phyloP scores from a whole-genome alignment of 2,888 invertebrate species.

The Hetaerina titia region DNA sequence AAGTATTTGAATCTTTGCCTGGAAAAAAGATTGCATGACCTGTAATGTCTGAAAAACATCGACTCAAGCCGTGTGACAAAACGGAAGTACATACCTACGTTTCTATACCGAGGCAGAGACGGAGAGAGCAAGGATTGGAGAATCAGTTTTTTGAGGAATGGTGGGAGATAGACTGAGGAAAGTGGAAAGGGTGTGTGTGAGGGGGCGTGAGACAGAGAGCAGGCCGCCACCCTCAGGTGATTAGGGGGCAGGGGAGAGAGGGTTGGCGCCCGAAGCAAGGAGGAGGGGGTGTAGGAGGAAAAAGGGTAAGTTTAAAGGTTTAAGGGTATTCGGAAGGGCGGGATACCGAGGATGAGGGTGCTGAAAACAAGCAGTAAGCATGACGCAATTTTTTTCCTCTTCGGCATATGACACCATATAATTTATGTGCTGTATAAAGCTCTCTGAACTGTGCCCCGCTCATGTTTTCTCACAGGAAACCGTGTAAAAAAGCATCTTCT shows the following conservation, averaged over 20 bases:
- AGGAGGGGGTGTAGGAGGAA: not conserved
- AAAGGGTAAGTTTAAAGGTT: not conserved
- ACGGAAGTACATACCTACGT: not conserved
- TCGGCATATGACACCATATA: not conserved
- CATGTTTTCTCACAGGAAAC: not conserved
- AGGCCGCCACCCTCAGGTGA: not conserved
- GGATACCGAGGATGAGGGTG: not conserved
- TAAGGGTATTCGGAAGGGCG: not conserved
- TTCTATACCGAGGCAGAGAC: not conserved
- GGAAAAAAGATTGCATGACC: too few species aligned
- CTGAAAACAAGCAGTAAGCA: not conserved
- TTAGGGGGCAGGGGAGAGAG: not conserved
- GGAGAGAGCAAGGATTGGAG: not conserved
- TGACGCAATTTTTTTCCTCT: not conserved
- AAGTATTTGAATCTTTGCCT: not conserved
- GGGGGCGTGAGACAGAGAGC: not conserved
- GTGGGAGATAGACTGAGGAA: not conserved
- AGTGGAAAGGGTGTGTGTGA: not conserved
- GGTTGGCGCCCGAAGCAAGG: not conserved
- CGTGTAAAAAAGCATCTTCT: not conserved
- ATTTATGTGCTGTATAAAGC: not conserved
- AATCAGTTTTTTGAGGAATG: not conserved
- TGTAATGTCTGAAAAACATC: too few species aligned
- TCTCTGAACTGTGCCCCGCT: not conserved
- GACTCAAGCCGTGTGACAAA: too few species aligned